These are phyloP conservation scores for Takifugu rubripes DNA, from an alignment of 2,797 vertebrate species.

Conservation along the genomic window DNA sequence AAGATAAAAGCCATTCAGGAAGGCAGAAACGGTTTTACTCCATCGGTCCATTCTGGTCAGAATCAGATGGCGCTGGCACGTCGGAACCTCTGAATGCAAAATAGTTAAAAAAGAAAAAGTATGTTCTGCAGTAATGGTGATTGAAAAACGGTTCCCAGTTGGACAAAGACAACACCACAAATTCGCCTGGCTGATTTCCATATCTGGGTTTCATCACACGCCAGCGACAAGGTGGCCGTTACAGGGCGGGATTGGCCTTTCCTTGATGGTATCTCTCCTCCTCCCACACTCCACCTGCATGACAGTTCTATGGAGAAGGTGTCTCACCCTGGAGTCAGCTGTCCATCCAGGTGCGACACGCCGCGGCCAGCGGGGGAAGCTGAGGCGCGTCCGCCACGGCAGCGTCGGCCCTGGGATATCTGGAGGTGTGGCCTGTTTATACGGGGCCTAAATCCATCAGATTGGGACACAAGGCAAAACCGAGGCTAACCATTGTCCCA, in stretches of 20 bases:
- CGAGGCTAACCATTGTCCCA: no score
- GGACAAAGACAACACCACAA: no score
- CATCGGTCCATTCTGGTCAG: background rate
- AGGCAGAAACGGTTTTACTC: no score
- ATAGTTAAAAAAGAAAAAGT: background rate
- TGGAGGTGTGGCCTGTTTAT: background rate
- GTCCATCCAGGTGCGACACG: conserved; percentile 47
- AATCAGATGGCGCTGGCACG: background rate
- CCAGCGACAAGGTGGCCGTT: no score
- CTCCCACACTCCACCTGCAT: conserved; percentile 16
- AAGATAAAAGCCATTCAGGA: no score
- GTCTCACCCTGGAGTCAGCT: conserved; percentile 47
- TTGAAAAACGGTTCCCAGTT: no score
- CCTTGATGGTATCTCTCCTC: conserved; percentile 46
- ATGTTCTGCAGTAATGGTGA: background rate
- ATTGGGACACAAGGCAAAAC: no score
- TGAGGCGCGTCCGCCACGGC: background rate
- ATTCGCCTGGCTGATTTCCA: no score
- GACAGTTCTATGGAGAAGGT: conserved; percentile 1
- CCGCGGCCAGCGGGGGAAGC: conserved; percentile 19
- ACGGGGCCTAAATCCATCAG: no score
- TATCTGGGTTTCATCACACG: no score
- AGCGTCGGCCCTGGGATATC: background rate
- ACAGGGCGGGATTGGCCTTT: conserved; percentile 17
- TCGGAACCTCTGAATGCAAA: background rate